A percentile compares a stretch with the other conserved stretches of the same genome.
Evolutionary conservation across 2,888 invertebrate genomes (phyloP).

Genomic region (Fissipunctia ypsillon): DNA sequence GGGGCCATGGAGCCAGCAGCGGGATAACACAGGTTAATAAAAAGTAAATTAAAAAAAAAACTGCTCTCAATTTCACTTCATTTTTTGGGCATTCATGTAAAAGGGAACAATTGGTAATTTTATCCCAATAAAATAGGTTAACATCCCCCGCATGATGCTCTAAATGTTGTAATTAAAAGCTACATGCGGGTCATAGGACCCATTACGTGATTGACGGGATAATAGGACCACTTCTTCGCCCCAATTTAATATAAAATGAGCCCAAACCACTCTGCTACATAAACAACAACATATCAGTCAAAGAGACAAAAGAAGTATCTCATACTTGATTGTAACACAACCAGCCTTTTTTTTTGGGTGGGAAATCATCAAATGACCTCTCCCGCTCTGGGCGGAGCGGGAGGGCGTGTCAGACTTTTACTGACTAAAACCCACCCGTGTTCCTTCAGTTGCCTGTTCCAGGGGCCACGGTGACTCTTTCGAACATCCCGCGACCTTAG

Average conservation of each 20-base stretch:
- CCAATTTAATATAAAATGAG: background rate
- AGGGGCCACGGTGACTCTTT: too few relatives aligned
- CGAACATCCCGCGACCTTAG: too few relatives aligned
- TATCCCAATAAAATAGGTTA: constrained; percentile 10
- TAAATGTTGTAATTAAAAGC: constrained; percentile 39
- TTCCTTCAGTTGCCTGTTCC: too few relatives aligned
- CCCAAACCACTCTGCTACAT: background rate
- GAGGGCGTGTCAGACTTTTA: too few relatives aligned
- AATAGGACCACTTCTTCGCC: constrained; percentile 18
- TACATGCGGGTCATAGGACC: constrained; percentile 39
- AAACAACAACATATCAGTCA: background rate
- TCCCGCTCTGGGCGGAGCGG: too few relatives aligned
- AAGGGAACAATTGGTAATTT: background rate
- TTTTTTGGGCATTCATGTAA: background rate
- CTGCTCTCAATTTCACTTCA: background rate
- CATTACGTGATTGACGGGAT: constrained; percentile 19
- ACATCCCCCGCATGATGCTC: constrained; percentile 22
- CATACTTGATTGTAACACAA: background rate
- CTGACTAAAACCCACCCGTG: too few relatives aligned
- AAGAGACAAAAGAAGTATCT: constrained; percentile 10
- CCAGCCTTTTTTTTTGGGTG: too few relatives aligned
- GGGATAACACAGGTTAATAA: background rate
- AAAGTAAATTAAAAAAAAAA: too few relatives aligned
- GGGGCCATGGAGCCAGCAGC: background rate
- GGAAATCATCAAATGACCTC: too few relatives aligned